A percentile compares a stretch with the other conserved stretches of the same genome.
Conservation (phyloP, 2,113 vertebrate genomes). For the Himantopus leucocephalus region DNA sequence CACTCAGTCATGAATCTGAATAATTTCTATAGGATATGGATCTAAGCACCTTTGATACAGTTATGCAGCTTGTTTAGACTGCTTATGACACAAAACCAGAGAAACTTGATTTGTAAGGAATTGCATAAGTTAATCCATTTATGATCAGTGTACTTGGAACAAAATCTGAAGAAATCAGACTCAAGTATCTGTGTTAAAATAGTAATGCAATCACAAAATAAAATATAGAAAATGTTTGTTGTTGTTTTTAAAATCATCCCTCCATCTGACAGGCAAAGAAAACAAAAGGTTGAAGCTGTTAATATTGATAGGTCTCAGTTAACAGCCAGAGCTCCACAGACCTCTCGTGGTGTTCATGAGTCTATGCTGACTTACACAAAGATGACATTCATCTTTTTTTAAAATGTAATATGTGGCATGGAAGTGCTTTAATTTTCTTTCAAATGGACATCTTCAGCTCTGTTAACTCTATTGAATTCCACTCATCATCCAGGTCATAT, state of each 20-base stretch:
- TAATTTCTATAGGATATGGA: neutral
- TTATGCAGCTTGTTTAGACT: neutral
- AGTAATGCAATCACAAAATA: neutral
- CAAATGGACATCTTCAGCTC: neutral
- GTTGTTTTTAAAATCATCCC: neutral
- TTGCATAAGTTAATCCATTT: neutral
- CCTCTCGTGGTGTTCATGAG: neutral
- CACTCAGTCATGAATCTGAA: neutral
- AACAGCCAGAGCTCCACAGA: neutral
- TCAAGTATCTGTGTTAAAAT: neutral
- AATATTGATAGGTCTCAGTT: neutral
- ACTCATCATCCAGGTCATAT: neutral
- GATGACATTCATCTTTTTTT: neutral
- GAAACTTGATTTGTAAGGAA: neutral
- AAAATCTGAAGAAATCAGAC: neutral
- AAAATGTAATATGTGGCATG: neutral
- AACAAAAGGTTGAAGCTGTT: neutral
- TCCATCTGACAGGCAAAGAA: neutral
- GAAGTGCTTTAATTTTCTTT: slow-evolving; percentile 14
- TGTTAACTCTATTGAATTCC: slow-evolving; percentile 30
- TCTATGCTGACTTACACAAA: neutral
- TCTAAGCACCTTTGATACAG: neutral
- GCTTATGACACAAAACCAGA: neutral
- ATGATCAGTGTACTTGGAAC: neutral
- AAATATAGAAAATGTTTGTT: neutral